These are phyloP conservation scores for Bubo scandiacus DNA, from an alignment of 2,113 vertebrate species.

Conservation along the genomic window DNA sequence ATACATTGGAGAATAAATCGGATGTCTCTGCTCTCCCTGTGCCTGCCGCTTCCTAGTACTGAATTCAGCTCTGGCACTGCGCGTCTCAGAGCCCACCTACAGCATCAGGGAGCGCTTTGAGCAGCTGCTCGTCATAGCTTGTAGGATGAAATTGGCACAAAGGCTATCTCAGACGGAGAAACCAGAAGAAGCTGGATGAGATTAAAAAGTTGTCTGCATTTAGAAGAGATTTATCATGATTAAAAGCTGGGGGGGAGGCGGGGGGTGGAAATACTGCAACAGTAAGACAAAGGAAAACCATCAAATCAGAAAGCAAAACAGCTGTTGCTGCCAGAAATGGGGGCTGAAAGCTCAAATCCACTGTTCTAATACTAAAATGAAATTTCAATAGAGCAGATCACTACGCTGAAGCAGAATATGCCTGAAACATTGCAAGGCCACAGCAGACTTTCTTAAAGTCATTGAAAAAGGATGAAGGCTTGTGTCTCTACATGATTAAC, in stretches of 20 bases:
- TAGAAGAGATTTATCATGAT: constrained; percentile 26
- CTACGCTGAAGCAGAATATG: not conserved
- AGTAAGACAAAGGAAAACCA: not conserved
- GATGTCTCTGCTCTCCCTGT: constrained; percentile 12
- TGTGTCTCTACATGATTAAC: not conserved
- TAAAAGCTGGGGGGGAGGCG: not conserved
- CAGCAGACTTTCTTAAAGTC: not conserved
- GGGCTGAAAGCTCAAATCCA: not conserved
- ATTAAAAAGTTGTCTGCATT: constrained; percentile 35
- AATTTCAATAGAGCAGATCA: not conserved
- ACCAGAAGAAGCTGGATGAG: constrained; percentile 13
- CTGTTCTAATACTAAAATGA: not conserved
- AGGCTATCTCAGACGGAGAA: not conserved
- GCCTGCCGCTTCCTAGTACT: constrained; percentile 37
- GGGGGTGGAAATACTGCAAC: not conserved
- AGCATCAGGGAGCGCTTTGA: not conserved
- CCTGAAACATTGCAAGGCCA: not conserved
- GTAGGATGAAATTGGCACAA: not conserved
- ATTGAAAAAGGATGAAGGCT: not conserved
- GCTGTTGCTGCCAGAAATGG: not conserved
- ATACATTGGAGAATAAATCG: not conserved
- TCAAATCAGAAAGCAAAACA: not conserved
- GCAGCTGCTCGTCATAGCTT: not conserved
- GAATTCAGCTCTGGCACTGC: not conserved
- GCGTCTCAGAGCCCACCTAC: not conserved